phyloP scores from a whole-genome alignment of 2,113 vertebrate species.

The Silurus asotus region DNA sequence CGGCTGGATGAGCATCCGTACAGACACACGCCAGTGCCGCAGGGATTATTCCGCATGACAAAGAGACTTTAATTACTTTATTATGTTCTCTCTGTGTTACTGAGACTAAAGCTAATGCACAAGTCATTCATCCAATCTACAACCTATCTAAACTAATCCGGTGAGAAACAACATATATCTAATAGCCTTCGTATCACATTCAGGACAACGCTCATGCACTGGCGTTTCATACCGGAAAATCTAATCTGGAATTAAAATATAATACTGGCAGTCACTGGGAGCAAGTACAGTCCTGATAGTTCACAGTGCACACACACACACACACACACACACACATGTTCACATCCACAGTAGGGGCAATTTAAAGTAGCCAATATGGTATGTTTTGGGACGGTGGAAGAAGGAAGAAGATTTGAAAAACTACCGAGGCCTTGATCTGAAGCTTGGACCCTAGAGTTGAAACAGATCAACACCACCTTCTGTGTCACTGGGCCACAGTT shows the following conservation, averaged over 20 bases:
- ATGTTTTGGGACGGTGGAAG: neutral
- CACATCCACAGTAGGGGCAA: neutral
- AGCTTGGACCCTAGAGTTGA: neutral
- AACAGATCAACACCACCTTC: neutral
- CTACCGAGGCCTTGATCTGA: neutral
- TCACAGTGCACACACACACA: neutral
- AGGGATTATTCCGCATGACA: constrained; percentile 51
- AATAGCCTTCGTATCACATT: constrained; percentile 15
- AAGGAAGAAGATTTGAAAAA: neutral
- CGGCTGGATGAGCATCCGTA: constrained; percentile 35
- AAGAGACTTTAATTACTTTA: constrained; percentile 55
- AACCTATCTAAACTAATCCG: constrained; percentile 24
- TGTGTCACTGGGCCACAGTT: neutral
- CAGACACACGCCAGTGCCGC: constrained; percentile 34
- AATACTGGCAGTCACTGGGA: neutral
- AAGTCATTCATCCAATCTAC: constrained; percentile 40
- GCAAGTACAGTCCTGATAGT: neutral
- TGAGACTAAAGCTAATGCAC: constrained; percentile 29
- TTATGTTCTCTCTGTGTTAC: constrained; percentile 48
- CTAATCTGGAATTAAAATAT: neutral
- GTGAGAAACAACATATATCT: constrained; percentile 20
- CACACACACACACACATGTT: neutral
- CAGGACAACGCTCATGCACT: neutral
- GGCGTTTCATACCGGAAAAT: neutral
- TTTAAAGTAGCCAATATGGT: neutral